Evolutionary conservation across 1,140 invertebrate genomes (phyloP), one percentile per base, ranked within the genome.

Genomic region (Microplitis demolitor): DNA sequence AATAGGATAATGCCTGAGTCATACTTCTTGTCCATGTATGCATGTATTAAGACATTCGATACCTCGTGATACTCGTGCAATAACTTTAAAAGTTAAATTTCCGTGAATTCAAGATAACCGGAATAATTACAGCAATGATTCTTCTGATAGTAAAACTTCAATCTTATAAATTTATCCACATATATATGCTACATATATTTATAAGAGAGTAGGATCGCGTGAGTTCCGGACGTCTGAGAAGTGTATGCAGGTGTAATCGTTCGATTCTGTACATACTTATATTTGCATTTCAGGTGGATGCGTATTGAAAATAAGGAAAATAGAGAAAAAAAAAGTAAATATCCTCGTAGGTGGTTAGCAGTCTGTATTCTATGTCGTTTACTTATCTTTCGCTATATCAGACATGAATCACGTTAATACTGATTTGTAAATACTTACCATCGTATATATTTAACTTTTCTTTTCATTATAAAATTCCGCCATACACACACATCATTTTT

Each of bases 111-210:
- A 3, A 50, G 63, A 66, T 66, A 66, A 51, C 8, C 45, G n/a
- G 35, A 66, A 66, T 66, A 66, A 66, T 66, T 66, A 66, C 13
- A 4, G 63, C 63, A 66, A 66, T 66, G 63, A 66, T 45, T 66
- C 45, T 33, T 66, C 14, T 31, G 63, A 66, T 66, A 66, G 39
- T 9, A 31, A 50, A 51, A 51, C 45, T 14, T 51, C 16, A 35
- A 50, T 66, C 13, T 14, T 54, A 45, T 45, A 45, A 45, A 45
- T 45, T 45, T 45, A 45, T 45, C 39, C 39, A 45, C 39, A 45
- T 45, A 45, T 11, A 11, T 11, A 45, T 45, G 11, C 6, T 45
- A 45, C 6, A 45, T 11, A 45, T 45, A 45, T 45, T 45, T 45
- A 45, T 45, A 45, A 45, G 39, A 45, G 39, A 45, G 63, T 9